Evolutionary conservation across 2,113 vertebrate species (phyloP).

Genomic region (Hippolais icterina): DNA sequence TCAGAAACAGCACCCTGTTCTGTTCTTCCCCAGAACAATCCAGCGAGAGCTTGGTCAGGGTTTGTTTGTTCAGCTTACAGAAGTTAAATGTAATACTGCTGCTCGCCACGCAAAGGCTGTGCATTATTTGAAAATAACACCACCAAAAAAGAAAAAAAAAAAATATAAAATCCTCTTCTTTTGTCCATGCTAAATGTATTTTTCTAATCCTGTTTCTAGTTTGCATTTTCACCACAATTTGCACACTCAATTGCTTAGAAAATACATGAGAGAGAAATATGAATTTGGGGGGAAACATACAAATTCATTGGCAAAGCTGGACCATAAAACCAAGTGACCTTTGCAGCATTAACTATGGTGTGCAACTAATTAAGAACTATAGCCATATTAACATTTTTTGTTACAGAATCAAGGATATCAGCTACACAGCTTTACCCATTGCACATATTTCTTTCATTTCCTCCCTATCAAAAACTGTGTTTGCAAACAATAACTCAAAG

Average conservation of each 20-base stretch:
- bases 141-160: background rate
- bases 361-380: constrained; percentile 8
- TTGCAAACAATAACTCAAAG: constrained; percentile 20
- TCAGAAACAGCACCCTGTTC: constrained; percentile 68
- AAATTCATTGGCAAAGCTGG: background rate
- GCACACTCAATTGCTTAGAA: background rate
- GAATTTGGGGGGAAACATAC: background rate
- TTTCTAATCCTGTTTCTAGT: background rate
- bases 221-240: background rate
- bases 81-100: constrained; percentile 50
- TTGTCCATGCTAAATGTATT: background rate
- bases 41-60: constrained; percentile 25
- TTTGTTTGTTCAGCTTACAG: constrained; percentile 67
- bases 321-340: constrained; percentile 52
- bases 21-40: constrained; percentile 45
- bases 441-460: constrained; percentile 19
- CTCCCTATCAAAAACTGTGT: constrained; percentile 16
- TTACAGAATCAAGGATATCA: constrained; percentile 22
- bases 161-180: background rate
- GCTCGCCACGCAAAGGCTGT: constrained; percentile 22
- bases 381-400: constrained; percentile 3
- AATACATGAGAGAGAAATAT: background rate
- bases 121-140: constrained; percentile 3
- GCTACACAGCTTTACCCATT: background rate
- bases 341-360: background rate